Percentiles rank a stretch among this genome's conserved stretches.
These are phyloP conservation scores for Anoplopoma fimbria DNA, from an alignment of 2,113 vertebrate species.

Conservation along the genomic window DNA sequence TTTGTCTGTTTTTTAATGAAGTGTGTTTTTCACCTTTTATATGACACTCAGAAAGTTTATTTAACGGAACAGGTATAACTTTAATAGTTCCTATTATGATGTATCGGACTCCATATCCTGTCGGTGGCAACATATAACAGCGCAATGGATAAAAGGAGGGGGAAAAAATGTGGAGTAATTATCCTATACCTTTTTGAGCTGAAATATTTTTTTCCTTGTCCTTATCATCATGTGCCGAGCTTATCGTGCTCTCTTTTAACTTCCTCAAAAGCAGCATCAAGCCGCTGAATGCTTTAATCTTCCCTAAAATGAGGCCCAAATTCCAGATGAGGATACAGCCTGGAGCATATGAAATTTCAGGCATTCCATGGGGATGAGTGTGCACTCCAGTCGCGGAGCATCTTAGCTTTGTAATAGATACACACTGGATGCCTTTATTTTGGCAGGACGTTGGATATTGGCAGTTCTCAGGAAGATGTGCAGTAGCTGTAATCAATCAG, in stretches of 20 bases:
- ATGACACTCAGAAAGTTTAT: conserved; percentile 10
- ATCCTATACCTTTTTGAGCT: conserved; percentile 53
- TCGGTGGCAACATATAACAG: conserved; percentile 44
- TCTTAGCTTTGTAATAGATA: conserved; percentile 53
- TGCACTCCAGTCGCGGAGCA: conserved; percentile 16
- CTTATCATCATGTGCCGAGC: conserved; percentile 58
- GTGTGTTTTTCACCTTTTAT: conserved; percentile 39
- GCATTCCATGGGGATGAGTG: conserved; percentile 14
- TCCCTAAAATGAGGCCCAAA: conserved; percentile 60
- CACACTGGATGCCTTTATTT: conserved; percentile 76
- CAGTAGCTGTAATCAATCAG: conserved; percentile 78
- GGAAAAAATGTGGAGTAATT: conserved; percentile 56
- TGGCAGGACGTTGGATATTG: conserved; percentile 71
- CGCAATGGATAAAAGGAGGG: conserved; percentile 37
- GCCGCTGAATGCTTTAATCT: conserved; percentile 67
- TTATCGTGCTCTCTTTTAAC: conserved; percentile 64
- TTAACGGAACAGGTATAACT: conserved; percentile 13
- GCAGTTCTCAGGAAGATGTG: conserved; percentile 77
- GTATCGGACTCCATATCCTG: conserved; percentile 26
- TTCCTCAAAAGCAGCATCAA: conserved; percentile 53
- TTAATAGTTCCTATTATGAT: conserved; percentile 35
- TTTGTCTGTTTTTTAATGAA: conserved; percentile 39
- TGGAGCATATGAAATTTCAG: conserved; percentile 20
- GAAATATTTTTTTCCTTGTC: conserved; percentile 25
- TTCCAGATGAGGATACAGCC: conserved; percentile 35